These are phyloP conservation scores for Anthopleura sola DNA, from an alignment of 64 coral and sea anemone species.

Conservation along the genomic window DNA sequence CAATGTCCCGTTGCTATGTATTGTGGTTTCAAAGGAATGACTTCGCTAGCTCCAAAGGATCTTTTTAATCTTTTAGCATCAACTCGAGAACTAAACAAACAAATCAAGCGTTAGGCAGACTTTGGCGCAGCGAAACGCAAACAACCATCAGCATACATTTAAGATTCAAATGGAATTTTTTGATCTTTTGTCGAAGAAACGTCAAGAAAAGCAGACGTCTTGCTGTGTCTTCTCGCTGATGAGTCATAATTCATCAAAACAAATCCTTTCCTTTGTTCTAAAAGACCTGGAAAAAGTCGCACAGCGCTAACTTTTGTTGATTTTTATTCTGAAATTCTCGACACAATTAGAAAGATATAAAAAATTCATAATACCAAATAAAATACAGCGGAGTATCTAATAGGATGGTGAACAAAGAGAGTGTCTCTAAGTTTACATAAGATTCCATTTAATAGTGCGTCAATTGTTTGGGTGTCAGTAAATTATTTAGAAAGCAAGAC, in stretches of 20 bases:
- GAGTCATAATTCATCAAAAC: no score
- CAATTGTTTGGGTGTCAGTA: background rate
- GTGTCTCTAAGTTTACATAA: background rate
- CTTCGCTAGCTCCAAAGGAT: background rate
- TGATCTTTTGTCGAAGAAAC: background rate
- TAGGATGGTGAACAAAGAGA: background rate
- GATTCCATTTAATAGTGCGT: constrained; percentile 1
- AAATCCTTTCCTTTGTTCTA: no score
- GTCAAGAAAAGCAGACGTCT: background rate
- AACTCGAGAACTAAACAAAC: background rate
- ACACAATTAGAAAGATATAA: background rate
- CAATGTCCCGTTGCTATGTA: background rate
- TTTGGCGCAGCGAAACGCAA: background rate
- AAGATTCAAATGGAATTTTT: background rate
- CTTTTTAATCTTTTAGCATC: background rate
- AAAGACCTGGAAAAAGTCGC: no score
- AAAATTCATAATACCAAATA: background rate
- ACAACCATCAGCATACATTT: background rate
- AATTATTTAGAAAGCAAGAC: background rate
- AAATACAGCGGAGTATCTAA: background rate
- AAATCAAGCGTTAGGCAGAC: background rate
- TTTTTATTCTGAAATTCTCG: background rate
- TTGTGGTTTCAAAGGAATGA: background rate
- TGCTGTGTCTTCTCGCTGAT: no score
- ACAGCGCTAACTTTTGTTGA: background rate